Evolutionary conservation across 1,140 invertebrate genomes (phyloP).

Genomic region (Dreissena polymorpha): DNA sequence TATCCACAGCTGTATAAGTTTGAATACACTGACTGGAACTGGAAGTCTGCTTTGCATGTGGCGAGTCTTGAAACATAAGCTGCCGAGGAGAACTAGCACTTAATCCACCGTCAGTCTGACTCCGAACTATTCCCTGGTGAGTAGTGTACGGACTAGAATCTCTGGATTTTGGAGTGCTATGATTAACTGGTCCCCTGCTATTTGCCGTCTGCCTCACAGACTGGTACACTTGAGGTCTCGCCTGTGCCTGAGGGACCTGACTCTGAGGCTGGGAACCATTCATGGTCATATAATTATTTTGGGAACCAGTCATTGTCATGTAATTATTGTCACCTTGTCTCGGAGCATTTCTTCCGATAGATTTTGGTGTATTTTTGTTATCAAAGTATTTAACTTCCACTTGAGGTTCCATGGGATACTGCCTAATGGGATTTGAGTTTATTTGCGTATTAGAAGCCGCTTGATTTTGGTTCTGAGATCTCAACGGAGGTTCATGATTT

Average conservation of each 20-base stretch:
- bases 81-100: constrained; percentile 4
- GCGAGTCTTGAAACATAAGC: neutral
- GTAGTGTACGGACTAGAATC: constrained; percentile 58
- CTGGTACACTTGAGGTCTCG: constrained; percentile 56
- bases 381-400: constrained; percentile 27
- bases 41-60: neutral
- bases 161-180: constrained; percentile 59
- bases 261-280: constrained; percentile 48
- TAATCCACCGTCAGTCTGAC: constrained; percentile 35
- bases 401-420: constrained; percentile 44
- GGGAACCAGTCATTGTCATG: neutral
- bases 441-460: neutral
- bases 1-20: neutral
- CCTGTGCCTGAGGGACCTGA: constrained; percentile 59
- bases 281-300: constrained; percentile 44
- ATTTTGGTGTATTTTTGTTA: neutral
- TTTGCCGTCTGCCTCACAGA: constrained; percentile 10
- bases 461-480: constrained; percentile 36
- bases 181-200: constrained; percentile 46
- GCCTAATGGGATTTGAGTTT: constrained; percentile 1
- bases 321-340: neutral
- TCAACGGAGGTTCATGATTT: constrained; percentile 3
- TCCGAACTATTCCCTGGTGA: constrained; percentile 41
- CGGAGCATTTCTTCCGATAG: neutral
- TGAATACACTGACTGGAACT: neutral